These are phyloP conservation scores for Subacronicta megacephala DNA, from an alignment of 2,888 invertebrate genomes.

Conservation along the genomic window DNA sequence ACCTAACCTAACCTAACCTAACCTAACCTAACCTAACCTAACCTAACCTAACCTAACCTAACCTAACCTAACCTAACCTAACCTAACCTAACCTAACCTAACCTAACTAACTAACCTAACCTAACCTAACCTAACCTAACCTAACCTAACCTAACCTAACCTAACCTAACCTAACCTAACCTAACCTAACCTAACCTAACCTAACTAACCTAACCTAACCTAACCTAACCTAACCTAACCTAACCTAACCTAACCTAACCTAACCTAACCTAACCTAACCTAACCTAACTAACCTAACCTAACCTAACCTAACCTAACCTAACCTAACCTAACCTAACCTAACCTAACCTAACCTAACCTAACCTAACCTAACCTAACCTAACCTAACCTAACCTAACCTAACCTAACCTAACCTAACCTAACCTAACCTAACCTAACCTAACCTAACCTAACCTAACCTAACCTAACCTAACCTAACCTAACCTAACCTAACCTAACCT, in stretches of 20 bases:
- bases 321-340: constrained; percentile 18
- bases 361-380: constrained; percentile 24
- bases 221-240: constrained; percentile 20
- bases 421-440: constrained; percentile 29
- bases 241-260: constrained; percentile 20
- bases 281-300: constrained; percentile 19
- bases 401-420: constrained; percentile 27
- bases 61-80: constrained; percentile 21
- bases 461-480: constrained; percentile 23
- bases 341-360: constrained; percentile 26
- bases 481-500: constrained; percentile 25
- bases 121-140: constrained; percentile 14
- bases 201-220: constrained; percentile 19
- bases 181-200: constrained; percentile 21
- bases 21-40: not conserved
- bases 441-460: constrained; percentile 20
- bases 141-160: constrained; percentile 16
- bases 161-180: constrained; percentile 17
- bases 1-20: constrained; percentile 1
- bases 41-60: constrained; percentile 22
- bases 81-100: constrained; percentile 20
- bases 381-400: constrained; percentile 24
- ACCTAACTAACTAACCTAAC: constrained; percentile 18
- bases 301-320: constrained; percentile 24
- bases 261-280: constrained; percentile 20